A percentile compares a stretch with the other conserved stretches of the same genome.
phyloP scores from a whole-genome alignment of 2,888 invertebrate species.

The Drosophila anomalata region DNA sequence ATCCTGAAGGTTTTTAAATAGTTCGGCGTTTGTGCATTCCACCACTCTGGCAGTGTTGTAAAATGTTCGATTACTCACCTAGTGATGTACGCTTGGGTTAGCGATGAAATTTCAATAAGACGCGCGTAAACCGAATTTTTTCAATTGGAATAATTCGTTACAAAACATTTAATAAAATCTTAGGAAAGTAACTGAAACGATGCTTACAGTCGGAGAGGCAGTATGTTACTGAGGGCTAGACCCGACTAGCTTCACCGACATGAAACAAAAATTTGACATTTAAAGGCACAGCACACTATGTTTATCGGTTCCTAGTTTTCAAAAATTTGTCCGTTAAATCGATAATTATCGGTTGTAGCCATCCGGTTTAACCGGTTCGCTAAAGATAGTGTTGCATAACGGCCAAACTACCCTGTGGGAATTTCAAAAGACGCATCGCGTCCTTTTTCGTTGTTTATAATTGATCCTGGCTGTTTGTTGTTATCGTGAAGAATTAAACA shows the following conservation, averaged over 20 bases:
- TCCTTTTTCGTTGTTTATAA: slow-evolving; percentile 17
- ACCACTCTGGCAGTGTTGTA: slow-evolving; percentile 15
- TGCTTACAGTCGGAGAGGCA: not conserved
- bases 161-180: not conserved
- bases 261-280: not conserved
- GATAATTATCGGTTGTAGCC: not conserved
- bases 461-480: slow-evolving; percentile 1
- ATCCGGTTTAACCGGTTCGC: not conserved
- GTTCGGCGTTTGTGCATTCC: slow-evolving; percentile 12
- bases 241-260: not conserved
- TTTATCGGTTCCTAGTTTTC: not conserved
- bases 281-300: not conserved
- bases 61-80: not conserved
- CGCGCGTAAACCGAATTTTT: not conserved
- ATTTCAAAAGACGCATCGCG: slow-evolving; percentile 2
- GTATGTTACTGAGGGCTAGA: not conserved
- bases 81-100: not conserved
- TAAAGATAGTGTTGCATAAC: not conserved
- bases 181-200: not conserved
- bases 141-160: not conserved
- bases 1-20: slow-evolving; percentile 13
- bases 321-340: not conserved
- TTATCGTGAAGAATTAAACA: not conserved
- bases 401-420: not conserved
- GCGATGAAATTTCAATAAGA: not conserved